phyloP scores from a whole-genome alignment of 2,113 vertebrate genomes.

The cattle (Bos taurus) region ARS-UCD2.0 NC_037353.1:30646001-30646500 shows the following conservation, averaged over 20 bases:
- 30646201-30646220: background rate
- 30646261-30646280: background rate
- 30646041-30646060: background rate
- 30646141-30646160: background rate
- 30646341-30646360: background rate
- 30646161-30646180: background rate
- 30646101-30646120: background rate
- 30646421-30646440: background rate
- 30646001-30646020: background rate
- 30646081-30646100: background rate
- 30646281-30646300: background rate
- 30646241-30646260: background rate
- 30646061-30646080: background rate
- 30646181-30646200: background rate
- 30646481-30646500: background rate
- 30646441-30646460: background rate
- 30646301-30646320: background rate
- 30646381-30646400: background rate
- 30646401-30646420: background rate
- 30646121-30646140: background rate
- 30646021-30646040: background rate
- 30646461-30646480: background rate
- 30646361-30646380: background rate
- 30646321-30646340: background rate
- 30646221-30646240: background rate